Evolutionary conservation across 2,113 vertebrate genomes (phyloP).

Genomic region (Apodemus sylvaticus): DNA sequence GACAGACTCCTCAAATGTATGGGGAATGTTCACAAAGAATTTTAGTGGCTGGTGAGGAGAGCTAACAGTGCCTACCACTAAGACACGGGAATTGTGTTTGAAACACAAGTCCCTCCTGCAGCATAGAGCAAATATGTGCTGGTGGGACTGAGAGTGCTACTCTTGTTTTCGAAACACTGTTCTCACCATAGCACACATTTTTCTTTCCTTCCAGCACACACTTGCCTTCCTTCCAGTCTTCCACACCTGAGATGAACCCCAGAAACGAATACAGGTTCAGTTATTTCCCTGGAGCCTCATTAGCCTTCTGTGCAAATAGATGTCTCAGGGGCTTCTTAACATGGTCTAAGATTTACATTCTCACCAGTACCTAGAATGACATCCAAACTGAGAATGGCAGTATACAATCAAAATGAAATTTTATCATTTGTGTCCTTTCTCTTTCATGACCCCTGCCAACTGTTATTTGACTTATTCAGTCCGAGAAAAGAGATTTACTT

Average conservation of each 20-base stretch:
- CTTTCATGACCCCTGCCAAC: slow-evolving; percentile 31
- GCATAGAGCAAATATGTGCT: neutral
- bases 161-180: neutral
- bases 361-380: neutral
- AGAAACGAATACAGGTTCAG: neutral
- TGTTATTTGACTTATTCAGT: slow-evolving; percentile 36
- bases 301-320: neutral
- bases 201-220: neutral
- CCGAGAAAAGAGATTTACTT: slow-evolving; percentile 1
- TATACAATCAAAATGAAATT: slow-evolving; percentile 16
- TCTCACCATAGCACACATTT: neutral
- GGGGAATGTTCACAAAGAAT: neutral
- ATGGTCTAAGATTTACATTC: neutral
- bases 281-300: neutral
- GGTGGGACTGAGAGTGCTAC: neutral
- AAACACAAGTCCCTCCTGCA: neutral
- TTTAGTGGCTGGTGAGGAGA: no score
- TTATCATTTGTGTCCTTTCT: slow-evolving; percentile 26
- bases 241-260: neutral
- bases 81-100: neutral
- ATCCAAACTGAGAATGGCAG: slow-evolving; percentile 4
- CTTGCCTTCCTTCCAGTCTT: neutral
- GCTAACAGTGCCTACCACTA: no score
- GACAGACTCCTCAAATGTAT: rapidly evolving
- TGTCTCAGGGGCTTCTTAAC: neutral